Evolutionary conservation across 2,113 vertebrate genomes (phyloP).

Genomic region (Sinocyclocheilus grahami): DNA sequence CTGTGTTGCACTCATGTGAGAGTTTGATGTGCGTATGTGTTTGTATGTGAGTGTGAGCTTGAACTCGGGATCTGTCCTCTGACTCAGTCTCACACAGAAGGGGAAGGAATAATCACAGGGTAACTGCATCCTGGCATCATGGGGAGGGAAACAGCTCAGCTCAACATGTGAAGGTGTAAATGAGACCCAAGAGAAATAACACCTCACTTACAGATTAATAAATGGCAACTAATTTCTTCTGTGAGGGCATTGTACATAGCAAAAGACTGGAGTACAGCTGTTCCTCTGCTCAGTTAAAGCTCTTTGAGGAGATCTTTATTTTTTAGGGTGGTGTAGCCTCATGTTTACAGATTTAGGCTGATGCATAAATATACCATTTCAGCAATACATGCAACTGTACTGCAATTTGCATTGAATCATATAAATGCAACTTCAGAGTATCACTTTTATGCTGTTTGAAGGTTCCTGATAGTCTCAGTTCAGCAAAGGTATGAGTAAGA

Average conservation of each 20-base stretch:
- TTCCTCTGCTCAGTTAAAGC: not conserved
- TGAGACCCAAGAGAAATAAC: conserved; percentile 13
- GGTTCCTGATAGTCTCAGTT: not conserved
- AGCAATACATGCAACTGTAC: not conserved
- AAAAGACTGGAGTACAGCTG: not conserved
- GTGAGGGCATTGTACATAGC: not conserved
- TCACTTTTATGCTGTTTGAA: not conserved
- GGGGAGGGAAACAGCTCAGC: conserved; percentile 17
- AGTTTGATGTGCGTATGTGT: not conserved
- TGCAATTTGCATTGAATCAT: not conserved
- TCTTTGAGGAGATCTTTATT: not conserved
- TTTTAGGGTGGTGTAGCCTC: not conserved
- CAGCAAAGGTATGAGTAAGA: not conserved
- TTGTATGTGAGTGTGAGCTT: conserved; percentile 6
- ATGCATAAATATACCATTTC: not conserved
- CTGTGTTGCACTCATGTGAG: not conserved
- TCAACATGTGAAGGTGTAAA: conserved; percentile 37
- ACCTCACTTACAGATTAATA: conserved; percentile 7
- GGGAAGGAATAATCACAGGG: conserved; percentile 30
- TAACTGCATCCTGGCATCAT: conserved; percentile 23
- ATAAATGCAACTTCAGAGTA: not conserved
- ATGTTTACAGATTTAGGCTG: not conserved
- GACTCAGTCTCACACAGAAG: conserved; percentile 1
- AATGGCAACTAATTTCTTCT: conserved; percentile 10
- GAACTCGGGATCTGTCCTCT: conserved; percentile 20